These are phyloP conservation scores for Patella depressa DNA, from an alignment of 2,888 invertebrate genomes.

Conservation along the genomic window DNA sequence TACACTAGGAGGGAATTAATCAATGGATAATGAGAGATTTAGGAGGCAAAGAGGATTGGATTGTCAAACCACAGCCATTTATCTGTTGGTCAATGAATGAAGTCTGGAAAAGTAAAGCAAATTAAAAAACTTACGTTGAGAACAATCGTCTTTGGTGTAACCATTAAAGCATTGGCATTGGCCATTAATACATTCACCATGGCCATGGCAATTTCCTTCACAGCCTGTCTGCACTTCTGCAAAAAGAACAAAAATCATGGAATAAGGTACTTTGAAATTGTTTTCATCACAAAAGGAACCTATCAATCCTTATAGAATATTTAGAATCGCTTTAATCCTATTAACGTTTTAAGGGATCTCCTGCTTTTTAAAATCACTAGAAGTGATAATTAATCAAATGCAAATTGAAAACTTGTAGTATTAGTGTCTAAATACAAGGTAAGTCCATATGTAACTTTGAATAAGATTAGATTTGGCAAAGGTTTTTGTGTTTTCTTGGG, in stretches of 20 bases:
- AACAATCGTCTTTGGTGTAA: slow-evolving; percentile 95
- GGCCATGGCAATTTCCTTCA: slow-evolving; percentile 95
- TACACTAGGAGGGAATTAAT: neutral
- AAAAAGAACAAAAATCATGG: slow-evolving; percentile 11
- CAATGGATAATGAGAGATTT: neutral
- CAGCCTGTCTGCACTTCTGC: slow-evolving; percentile 74
- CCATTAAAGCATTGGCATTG: slow-evolving; percentile 97
- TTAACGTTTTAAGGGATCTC: no score
- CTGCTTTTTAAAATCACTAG: no score
- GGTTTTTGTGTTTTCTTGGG: no score
- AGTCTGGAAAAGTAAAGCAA: neutral
- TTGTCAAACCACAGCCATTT: neutral
- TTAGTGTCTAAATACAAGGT: no score
- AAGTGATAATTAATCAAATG: no score
- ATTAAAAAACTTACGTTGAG: slow-evolving; percentile 83
- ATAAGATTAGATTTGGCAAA: no score
- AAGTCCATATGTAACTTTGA: no score
- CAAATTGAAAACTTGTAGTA: no score
- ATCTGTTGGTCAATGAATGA: neutral
- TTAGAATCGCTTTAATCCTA: no score
- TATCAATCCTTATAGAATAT: no score
- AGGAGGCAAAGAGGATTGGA: neutral
- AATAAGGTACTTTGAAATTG: no score
- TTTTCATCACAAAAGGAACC: no score
- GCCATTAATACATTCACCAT: slow-evolving; percentile 92